Evolutionary conservation across 2,113 vertebrate species (phyloP).

Genomic region (Pelodiscus sinensis): DNA sequence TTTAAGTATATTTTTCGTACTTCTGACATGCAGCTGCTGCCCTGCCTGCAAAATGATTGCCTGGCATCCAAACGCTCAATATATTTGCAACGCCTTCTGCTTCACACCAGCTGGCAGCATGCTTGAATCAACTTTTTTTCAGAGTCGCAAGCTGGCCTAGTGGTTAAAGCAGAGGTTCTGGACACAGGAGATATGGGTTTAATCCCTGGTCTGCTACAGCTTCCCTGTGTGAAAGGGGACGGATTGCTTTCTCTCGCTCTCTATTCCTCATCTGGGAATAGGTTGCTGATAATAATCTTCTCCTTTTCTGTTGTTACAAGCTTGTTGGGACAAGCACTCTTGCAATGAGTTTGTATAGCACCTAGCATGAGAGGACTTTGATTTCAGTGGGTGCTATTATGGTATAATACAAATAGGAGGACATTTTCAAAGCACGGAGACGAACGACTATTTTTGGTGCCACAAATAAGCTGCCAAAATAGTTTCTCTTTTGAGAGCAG

Average conservation of each 20-base stretch:
- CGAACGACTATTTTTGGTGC: background rate
- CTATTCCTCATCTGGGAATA: constrained; percentile 32
- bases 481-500: background rate
- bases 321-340: background rate
- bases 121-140: constrained; percentile 64
- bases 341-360: background rate
- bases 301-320: background rate
- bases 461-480: background rate
- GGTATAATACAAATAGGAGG: background rate
- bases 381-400: fast-evolving
- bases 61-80: background rate
- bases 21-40: constrained; percentile 18
- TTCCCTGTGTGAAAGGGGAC: constrained; percentile 56
- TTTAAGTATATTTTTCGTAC: constrained; percentile 3
- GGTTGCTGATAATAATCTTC: constrained; percentile 1
- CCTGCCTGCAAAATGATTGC: background rate
- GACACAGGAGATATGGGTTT: constrained; percentile 53
- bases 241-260: constrained; percentile 26
- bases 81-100: constrained; percentile 33
- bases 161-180: constrained; percentile 65
- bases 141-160: constrained; percentile 54
- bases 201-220: constrained; percentile 57
- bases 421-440: background rate
- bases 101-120: constrained; percentile 27
- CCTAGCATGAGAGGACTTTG: background rate